Percentiles rank a stretch among this genome's conserved stretches.
Conservation (phyloP, 2,113 vertebrate species). For the Crotophaga sulcirostris region DNA sequence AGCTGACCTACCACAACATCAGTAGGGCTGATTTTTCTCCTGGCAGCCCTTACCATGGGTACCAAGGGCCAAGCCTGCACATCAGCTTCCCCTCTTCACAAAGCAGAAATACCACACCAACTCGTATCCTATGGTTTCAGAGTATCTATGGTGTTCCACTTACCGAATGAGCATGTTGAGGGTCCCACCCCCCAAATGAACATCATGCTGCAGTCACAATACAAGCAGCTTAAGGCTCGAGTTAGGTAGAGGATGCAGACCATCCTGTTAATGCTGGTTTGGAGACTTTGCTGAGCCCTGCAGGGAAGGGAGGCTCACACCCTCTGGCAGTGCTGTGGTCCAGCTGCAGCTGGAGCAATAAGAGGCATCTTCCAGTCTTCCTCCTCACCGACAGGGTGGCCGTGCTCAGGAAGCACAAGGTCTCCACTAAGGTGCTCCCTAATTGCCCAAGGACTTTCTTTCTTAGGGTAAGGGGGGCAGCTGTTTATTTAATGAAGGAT, state of each 20-base stretch:
- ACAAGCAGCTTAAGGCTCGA: not conserved
- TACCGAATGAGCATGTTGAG: rapidly evolving
- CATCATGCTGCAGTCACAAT: not conserved
- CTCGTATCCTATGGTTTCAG: not conserved
- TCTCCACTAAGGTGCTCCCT: rapidly evolving
- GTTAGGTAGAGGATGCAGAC: not conserved
- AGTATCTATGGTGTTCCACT: not conserved
- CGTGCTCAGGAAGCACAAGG: rapidly evolving
- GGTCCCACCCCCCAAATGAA: rapidly evolving
- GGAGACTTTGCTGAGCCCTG: not conserved
- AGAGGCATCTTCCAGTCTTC: not conserved
- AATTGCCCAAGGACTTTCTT: not conserved
- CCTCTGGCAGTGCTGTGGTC: rapidly evolving
- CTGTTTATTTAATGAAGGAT: not conserved
- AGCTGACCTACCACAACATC: not conserved
- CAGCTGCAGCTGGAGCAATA: not conserved
- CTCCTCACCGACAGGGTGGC: rapidly evolving
- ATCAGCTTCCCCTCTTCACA: not conserved
- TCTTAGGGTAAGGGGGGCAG: not conserved
- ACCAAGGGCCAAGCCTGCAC: not conserved
- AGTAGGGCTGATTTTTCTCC: not conserved
- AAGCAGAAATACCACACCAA: not conserved
- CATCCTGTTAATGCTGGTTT: not conserved
- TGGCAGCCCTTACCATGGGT: not conserved
- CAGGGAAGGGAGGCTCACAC: not conserved